phyloP scores from a whole-genome alignment of 2,113 vertebrate genomes.

The Platycercus adscitus region DNA sequence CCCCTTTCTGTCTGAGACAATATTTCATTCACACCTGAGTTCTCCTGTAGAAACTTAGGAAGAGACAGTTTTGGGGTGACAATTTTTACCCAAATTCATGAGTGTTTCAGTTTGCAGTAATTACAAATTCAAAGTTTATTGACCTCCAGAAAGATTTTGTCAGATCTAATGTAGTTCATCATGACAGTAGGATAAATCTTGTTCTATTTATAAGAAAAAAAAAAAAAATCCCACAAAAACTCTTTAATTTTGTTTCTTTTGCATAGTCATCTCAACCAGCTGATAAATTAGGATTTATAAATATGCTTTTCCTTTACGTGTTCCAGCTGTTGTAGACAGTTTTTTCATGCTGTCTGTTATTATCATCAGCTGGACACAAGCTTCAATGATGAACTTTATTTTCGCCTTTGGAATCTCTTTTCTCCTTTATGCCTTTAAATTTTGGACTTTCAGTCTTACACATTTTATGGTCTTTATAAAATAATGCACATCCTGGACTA shows the following conservation, averaged over 20 bases:
- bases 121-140: not conserved
- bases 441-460: not conserved
- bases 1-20: not conserved
- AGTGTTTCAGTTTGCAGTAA: not conserved
- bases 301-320: not conserved
- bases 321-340: not conserved
- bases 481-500: not conserved
- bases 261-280: not conserved
- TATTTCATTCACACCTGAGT: not conserved
- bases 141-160: not conserved
- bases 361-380: not conserved
- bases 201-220: not conserved
- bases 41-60: not conserved
- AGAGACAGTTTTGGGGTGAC: not conserved
- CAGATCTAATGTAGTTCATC: not conserved
- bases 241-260: not conserved
- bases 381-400: not conserved
- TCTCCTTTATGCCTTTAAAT: not conserved
- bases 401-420: not conserved
- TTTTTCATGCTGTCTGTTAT: not conserved
- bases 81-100: not conserved
- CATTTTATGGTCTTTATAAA: not conserved
- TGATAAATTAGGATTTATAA: not conserved
- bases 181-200: not conserved
- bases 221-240: accelerated